Base-by-base conservation (phyloP, 92 coral and sea anemone genomes). In the Micromussa lordhowensis region DNA sequence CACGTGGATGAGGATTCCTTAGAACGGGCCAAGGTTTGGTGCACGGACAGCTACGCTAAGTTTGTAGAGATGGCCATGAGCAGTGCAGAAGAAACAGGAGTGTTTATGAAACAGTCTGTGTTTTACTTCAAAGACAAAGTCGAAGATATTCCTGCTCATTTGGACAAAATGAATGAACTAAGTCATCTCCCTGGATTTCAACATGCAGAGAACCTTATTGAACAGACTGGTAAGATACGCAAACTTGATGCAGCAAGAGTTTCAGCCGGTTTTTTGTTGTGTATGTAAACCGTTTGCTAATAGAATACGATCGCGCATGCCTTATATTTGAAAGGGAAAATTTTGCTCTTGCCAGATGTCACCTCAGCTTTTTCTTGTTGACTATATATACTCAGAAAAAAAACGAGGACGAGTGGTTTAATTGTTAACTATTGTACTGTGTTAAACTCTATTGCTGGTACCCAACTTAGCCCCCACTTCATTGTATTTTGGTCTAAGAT, bases 51-150 rank as follows among this genome's bases (percentile, higher is more conserved):
- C n/a, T 82, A 82, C 68, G 53, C 78, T 29, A 82, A 82, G 78
- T 82, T 82, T 40, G 68, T 82, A 30, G 86, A 82, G 22, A 48
- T 82, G 86, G 86, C 86, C 51, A 68, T 82, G 78, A 82, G 40
- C 55, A n/a, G n/a, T n/a, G 35, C 78, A 28, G 66, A 82, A 17
- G 78, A 82, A 70, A 82, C 86, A 49, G 86, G 86, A 26, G 86
- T 82, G 78, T 68, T 51, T 49, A 66, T 82, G 28, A 69, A 54
- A 44, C 64, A 70, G 49, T 82, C 86, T 8, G 86, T 82, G 78
- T 82, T 82, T 49, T 82, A 82, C n/a, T 82, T 82, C 30, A 68
- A 48, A n/a, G 78, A 82, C 78, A 82, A 49, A 30, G 86, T 87
- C 11, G 81, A 80, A 14, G 87, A 88, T 54, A 34, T 21, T 34